A percentile compares a stretch with the other conserved stretches of the same genome.
Conservation (phyloP, 2,797 vertebrate genomes). For the Selene dorsalis region DNA sequence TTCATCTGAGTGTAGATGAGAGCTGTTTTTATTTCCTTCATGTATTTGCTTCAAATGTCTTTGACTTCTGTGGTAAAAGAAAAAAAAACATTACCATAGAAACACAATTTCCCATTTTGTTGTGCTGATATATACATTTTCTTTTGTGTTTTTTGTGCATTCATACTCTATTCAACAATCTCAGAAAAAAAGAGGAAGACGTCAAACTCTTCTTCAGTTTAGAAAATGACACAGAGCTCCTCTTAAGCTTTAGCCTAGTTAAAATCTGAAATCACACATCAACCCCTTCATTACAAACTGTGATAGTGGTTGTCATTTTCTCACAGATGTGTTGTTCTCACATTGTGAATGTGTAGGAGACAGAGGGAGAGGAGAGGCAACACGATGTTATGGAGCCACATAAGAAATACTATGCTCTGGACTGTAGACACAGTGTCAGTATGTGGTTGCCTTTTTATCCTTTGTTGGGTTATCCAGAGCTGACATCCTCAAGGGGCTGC, state of each 20-base stretch:
- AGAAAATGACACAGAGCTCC: neutral
- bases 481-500: neutral
- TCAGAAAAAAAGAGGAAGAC: neutral
- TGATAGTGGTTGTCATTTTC: slow-evolving; percentile 7
- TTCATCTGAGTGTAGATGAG: neutral
- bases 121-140: too few relatives aligned
- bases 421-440: slow-evolving; percentile 12
- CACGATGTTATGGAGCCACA: slow-evolving; percentile 24
- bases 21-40: neutral
- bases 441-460: neutral
- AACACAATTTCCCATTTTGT: too few relatives aligned
- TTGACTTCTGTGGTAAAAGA: neutral
- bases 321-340: neutral
- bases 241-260: neutral
- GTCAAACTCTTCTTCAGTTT: neutral
- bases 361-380: slow-evolving; percentile 2
- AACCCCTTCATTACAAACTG: too few relatives aligned
- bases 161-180: neutral
- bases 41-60: neutral
- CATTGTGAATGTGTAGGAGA: neutral
- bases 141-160: neutral
- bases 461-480: neutral
- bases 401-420: slow-evolving; percentile 6
- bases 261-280: too few relatives aligned
- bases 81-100: neutral